Evolutionary conservation across 2,797 vertebrate genomes (phyloP), one percentile per base, ranked within the genome.

Genomic region (Trachops cirrhosus): DNA sequence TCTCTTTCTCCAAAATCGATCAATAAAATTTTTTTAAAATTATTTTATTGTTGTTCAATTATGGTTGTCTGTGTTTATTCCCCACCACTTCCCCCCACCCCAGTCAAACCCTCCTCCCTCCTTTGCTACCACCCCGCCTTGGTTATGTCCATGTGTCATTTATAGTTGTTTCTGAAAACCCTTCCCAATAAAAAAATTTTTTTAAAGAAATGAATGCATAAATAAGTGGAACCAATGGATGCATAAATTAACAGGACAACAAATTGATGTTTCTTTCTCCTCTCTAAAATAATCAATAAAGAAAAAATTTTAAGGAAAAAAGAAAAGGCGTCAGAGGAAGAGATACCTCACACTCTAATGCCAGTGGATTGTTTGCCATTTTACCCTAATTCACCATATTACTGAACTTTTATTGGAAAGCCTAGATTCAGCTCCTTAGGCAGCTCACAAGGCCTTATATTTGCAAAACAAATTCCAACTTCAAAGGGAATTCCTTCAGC

Each of bases 401-500:
- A 82, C 14, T 77, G 37, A 79, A 74, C 64, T 92, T 93, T 94
- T 62, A 62, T 34, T 78, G 16, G 39, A 70, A 29, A 86, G 41
- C 46, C 48, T 59, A 11, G 62, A 19, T 50, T 84, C 24, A 73
- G 10, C 44, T 91, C 41, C 64, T 26, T 75, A 68, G 75, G 41
- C 41, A 88, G 52, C 34, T 95, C 34, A 41, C 29, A 82, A 75
- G 18, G 5, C 18, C 44, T 93, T 34, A 41, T n/a, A 54, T 44
- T 89, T 86, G 46, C 26, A 87, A 79, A 91, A 87, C 32, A 92
- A 91, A 86, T 21, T 44, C 9, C 83, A 44, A 77, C 71, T 86
- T 95, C 87, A 89, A 94, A 94, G 89, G 71, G 39, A 86, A 93
- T 89, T 70, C 10, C 37, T 87, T 96, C 57, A 83, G 50, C 12